Evolutionary conservation across 1,140 invertebrate genomes (phyloP).

Genomic region (Drosophila ananassae): DNA sequence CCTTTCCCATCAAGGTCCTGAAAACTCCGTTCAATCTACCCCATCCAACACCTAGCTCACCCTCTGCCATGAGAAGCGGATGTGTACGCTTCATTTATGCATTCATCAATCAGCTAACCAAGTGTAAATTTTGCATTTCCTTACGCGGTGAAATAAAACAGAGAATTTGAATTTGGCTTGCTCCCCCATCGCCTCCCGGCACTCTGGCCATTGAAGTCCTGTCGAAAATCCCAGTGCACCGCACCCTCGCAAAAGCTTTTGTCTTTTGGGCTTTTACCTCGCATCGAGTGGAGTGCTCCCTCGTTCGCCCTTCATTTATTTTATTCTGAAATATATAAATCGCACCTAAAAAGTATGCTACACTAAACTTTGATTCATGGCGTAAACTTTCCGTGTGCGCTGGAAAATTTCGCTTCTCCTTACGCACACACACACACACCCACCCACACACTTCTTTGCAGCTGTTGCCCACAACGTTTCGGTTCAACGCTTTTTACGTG

Average conservation of each 20-base stretch:
- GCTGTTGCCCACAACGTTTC: conserved; percentile 80
- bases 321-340: conserved; percentile 83
- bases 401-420: conserved; percentile 74
- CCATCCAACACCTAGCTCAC: background rate
- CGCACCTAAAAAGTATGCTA: conserved; percentile 81
- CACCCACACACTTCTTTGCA: conserved; percentile 52
- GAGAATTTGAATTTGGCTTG: conserved; percentile 72
- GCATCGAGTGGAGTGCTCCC: conserved; percentile 20
- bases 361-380: conserved; percentile 82
- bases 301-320: conserved; percentile 79
- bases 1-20: background rate
- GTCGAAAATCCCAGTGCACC: background rate
- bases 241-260: conserved; percentile 55
- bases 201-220: background rate
- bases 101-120: conserved; percentile 84
- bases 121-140: conserved; percentile 83
- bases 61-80: conserved; percentile 48
- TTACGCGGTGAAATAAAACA: conserved; percentile 76
- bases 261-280: conserved; percentile 66
- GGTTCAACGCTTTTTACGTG: conserved; percentile 81
- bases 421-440: conserved; percentile 66
- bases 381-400: conserved; percentile 76
- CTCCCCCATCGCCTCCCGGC: background rate
- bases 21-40: conserved; percentile 3
- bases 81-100: conserved; percentile 83